These are phyloP conservation scores for Trichonephila clavata DNA, from an alignment of 1,140 invertebrate genomes.

Conservation along the genomic window DNA sequence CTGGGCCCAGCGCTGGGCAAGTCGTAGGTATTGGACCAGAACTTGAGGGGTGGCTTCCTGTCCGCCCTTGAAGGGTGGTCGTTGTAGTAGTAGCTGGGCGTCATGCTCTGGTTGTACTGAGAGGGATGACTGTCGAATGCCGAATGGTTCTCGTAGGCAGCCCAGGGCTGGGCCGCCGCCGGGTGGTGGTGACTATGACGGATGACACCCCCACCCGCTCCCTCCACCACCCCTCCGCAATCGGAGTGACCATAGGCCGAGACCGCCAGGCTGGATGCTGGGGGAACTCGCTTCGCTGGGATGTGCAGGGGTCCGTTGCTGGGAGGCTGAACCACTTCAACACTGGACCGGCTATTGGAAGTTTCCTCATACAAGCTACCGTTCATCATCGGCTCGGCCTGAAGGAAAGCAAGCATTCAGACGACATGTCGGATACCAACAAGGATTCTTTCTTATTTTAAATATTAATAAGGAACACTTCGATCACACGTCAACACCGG, in stretches of 20 bases:
- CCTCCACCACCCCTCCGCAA: slow-evolving; percentile 79
- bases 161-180: slow-evolving; percentile 84
- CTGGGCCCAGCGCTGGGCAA: slow-evolving; percentile 80
- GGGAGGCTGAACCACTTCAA: slow-evolving; percentile 66
- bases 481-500: background rate
- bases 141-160: slow-evolving; percentile 84
- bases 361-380: slow-evolving; percentile 76
- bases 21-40: slow-evolving; percentile 85
- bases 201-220: slow-evolving; percentile 84
- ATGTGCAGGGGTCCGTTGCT: slow-evolving; percentile 86
- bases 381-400: slow-evolving; percentile 73
- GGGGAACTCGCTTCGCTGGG: slow-evolving; percentile 87
- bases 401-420: slow-evolving; percentile 45
- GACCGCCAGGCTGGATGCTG: slow-evolving; percentile 81
- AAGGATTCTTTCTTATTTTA: background rate
- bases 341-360: slow-evolving; percentile 74
- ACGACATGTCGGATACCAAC: background rate
- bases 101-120: slow-evolving; percentile 82
- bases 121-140: slow-evolving; percentile 82
- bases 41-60: slow-evolving; percentile 84
- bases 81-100: slow-evolving; percentile 87
- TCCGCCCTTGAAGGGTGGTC: slow-evolving; percentile 82
- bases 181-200: slow-evolving; percentile 85
- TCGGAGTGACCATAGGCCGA: slow-evolving; percentile 80
- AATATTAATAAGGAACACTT: background rate